Conservation (phyloP, 2,888 invertebrate genomes). For the Thysanoteuthis rhombus region DNA sequence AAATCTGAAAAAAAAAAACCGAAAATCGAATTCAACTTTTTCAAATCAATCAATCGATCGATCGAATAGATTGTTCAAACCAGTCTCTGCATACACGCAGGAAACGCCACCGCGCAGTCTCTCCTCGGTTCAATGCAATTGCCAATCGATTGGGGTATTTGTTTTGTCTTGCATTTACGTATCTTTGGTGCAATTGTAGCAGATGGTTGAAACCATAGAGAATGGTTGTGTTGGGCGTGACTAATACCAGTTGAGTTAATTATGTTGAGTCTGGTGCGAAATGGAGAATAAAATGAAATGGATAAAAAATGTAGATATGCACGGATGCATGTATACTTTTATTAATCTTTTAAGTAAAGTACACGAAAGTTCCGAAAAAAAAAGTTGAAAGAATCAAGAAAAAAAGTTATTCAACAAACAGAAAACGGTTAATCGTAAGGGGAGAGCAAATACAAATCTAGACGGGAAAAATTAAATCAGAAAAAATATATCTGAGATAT, state of each 20-base stretch:
- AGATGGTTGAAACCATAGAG: not conserved
- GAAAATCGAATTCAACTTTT: not conserved
- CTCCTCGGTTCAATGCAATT: not conserved
- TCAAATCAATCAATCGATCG: not conserved
- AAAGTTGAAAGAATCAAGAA: no score
- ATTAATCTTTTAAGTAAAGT: not conserved
- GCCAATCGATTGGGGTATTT: not conserved
- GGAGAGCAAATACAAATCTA: no score
- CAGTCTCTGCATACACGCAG: not conserved
- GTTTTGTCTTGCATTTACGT: not conserved
- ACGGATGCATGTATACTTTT: not conserved
- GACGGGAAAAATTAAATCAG: no score
- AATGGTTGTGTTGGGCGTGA: not conserved
- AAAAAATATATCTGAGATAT: no score
- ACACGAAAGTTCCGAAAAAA: not conserved
- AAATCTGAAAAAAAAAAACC: not conserved
- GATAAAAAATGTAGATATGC: not conserved
- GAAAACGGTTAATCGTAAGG: no score
- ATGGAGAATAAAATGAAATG: not conserved
- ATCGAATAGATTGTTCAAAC: not conserved
- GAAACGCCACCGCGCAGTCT: not conserved
- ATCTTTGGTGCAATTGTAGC: not conserved
- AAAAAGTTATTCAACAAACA: no score
- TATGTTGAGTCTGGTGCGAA: not conserved
- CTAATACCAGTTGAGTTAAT: not conserved